These are phyloP conservation scores for Toxonevra muliebris DNA, from an alignment of 2,888 invertebrate species.

Conservation along the genomic window DNA sequence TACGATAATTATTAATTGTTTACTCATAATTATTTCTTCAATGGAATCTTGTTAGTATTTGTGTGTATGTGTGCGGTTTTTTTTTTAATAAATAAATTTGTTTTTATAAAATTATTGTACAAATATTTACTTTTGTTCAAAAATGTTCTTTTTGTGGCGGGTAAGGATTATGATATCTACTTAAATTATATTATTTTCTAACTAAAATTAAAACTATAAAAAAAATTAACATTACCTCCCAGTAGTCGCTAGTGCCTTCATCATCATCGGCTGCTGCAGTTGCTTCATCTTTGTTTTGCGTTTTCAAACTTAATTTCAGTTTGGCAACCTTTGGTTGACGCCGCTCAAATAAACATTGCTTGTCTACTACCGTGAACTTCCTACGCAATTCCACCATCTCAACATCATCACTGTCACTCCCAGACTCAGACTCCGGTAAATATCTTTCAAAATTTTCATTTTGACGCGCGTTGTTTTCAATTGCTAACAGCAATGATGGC, in stretches of 20 bases:
- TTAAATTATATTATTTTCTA: no score
- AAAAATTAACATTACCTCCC: conserved; percentile 12
- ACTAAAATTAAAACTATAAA: no score
- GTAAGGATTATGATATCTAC: no score
- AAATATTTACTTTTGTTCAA: no score
- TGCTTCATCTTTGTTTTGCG: conserved; percentile 4
- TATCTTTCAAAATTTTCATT: neutral
- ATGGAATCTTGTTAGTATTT: conserved; percentile 2
- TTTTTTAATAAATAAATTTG: no score
- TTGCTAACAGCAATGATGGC: conserved; percentile 17
- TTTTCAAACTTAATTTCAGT: conserved; percentile 49
- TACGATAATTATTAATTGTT: conserved; percentile 15
- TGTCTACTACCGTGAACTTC: conserved; percentile 36
- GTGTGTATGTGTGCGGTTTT: no score
- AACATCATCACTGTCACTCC: conserved; percentile 35
- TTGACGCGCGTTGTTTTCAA: conserved; percentile 13
- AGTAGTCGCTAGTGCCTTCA: neutral
- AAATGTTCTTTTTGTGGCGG: no score
- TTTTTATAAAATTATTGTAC: no score
- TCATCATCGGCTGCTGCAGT: neutral
- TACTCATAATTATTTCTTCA: conserved; percentile 7
- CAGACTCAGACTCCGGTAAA: conserved; percentile 20
- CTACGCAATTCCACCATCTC: conserved; percentile 46
- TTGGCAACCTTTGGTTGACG: conserved; percentile 56
- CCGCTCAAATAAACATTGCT: conserved; percentile 49